phyloP scores from a whole-genome alignment of 2,888 invertebrate species.

The Eupithecia tripunctaria region DNA sequence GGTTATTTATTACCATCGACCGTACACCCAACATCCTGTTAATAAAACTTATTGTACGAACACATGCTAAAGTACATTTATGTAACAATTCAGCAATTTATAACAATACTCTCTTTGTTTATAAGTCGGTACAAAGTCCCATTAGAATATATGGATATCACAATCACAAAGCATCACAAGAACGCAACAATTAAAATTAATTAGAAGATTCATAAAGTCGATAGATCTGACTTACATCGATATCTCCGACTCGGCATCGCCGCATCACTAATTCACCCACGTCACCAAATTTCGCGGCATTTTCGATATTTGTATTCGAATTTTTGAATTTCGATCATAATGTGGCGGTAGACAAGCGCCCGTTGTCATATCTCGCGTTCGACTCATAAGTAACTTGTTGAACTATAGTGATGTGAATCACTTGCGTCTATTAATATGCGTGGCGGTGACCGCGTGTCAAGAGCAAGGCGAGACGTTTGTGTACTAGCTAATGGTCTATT shows the following conservation, averaged over 20 bases:
- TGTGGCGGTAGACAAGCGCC: conserved; percentile 59
- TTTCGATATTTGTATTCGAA: conserved; percentile 51
- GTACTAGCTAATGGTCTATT: conserved; percentile 59
- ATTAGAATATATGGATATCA: conserved; percentile 16
- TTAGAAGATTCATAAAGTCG: conserved; percentile 34
- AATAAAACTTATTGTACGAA: conserved; percentile 33
- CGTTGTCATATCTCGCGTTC: conserved; percentile 70
- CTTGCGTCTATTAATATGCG: conserved; percentile 81
- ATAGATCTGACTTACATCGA: conserved; percentile 43
- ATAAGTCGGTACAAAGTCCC: conserved; percentile 18
- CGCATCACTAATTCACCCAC: conserved; percentile 55
- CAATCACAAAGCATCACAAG: conserved; percentile 13
- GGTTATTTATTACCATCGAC: conserved; percentile 44
- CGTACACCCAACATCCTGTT: conserved; percentile 44
- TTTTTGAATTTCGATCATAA: conserved; percentile 45
- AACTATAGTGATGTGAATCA: conserved; percentile 77
- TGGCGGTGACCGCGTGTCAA: conserved; percentile 81
- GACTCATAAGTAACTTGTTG: conserved; percentile 66
- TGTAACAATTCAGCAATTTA: conserved; percentile 21
- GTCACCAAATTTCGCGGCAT: conserved; percentile 44
- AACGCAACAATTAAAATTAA: conserved; percentile 27
- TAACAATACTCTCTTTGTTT: conserved; percentile 14
- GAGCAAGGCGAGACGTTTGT: conserved; percentile 74
- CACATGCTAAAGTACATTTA: conserved; percentile 19
- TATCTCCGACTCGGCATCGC: conserved; percentile 51